Evolutionary conservation across 2,888 invertebrate genomes (phyloP), one percentile per base, ranked within the genome.

Genomic region (Hartigia nigra): DNA sequence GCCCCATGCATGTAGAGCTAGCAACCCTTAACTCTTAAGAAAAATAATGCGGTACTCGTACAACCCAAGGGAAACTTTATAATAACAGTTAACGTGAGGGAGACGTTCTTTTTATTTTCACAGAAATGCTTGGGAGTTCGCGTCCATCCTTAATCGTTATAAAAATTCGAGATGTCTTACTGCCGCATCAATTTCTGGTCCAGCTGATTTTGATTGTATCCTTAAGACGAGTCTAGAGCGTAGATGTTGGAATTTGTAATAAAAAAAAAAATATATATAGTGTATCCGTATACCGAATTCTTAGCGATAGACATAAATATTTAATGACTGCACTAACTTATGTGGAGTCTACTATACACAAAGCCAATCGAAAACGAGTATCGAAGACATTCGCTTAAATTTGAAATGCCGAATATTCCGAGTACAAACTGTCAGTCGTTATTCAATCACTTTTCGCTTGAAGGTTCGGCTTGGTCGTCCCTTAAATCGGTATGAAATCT

Each of bases 231-330:
- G 55, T 55, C 5, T 55, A 23, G 39, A 55, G 39, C 2, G 9
- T 55, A 23, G 55, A 23, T 9, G 23, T 23, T 55, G 55, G 55
- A 9, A 55, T 55, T 55, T 55, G 23, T 23, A 23, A 55, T 23
- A 23, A 39, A 39, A 55, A 37, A 55, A 55, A 9, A n/a, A n/a
- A n/a, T n/a, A n/a, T n/a, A 55, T 55, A 23, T 55, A 55, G 55
- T 55, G 14, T 39, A 39, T 39, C 14, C 9, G 23, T 39, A 39
- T 23, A 39, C 5, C 39, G 39, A 82, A 77, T 80, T 80, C 77
- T 81, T 81, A 77, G 76, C 80, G 78, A 81, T 82, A 79, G 83
- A 81, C 80, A 84, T 84, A 83, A 83, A 84, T 84, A 84, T 84
- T 84, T 84, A 83, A 55, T 23, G 55, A 23, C 55, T 55, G 23